These are phyloP conservation scores for Tupaia chinensis DNA, from an alignment of 2,113 vertebrate species.

Conservation along the genomic window DNA sequence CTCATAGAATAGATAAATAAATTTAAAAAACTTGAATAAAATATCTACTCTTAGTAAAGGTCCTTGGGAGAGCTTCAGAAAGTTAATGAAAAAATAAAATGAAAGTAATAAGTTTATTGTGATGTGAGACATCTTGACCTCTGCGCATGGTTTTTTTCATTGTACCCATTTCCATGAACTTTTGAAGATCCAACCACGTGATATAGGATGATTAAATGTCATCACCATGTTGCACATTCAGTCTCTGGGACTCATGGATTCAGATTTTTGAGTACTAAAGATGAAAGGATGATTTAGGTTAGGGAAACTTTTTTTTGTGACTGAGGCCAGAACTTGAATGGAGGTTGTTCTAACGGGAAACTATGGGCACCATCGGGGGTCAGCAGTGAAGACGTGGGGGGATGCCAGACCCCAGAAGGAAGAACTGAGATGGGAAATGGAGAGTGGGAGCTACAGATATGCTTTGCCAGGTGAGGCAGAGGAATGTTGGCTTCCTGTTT, in stretches of 20 bases:
- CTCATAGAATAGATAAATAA: too few relatives aligned
- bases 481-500: neutral
- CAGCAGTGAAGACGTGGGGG: neutral
- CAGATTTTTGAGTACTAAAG: neutral
- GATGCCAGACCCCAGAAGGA: neutral
- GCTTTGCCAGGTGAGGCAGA: neutral
- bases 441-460: neutral
- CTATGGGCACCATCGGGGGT: neutral
- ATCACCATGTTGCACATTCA: accelerated
- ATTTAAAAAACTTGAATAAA: too few relatives aligned
- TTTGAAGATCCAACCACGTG: too few relatives aligned
- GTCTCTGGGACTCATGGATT: neutral
- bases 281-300: neutral
- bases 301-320: neutral
- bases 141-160: too few relatives aligned
- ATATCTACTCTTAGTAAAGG: too few relatives aligned
- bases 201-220: neutral
- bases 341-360: neutral
- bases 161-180: too few relatives aligned
- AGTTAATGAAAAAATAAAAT: too few relatives aligned
- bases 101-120: too few relatives aligned
- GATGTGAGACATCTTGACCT: too few relatives aligned
- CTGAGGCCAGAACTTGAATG: neutral
- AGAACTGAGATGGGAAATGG: neutral
- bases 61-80: too few relatives aligned